Evolutionary conservation across 2,888 invertebrate species (phyloP), one percentile per base, ranked within the genome.

Genomic region (Latheticus oryzae): DNA sequence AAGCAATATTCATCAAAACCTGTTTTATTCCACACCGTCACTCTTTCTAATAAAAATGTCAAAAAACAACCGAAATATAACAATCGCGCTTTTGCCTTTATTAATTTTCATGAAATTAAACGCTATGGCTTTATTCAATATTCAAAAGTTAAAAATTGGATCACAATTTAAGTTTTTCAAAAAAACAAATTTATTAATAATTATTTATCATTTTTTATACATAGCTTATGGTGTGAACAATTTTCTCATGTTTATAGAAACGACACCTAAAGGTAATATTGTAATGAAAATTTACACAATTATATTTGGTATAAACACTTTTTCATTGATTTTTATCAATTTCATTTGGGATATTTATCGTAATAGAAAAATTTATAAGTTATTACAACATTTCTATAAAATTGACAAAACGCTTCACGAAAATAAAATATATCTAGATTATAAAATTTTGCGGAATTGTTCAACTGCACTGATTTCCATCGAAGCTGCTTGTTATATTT

Each of bases 11-110:
- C 9, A 3, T 26, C 9, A 35, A 16, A 5, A 11, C 9, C 9
- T 8, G 12, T 3, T 8, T 30, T 12, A 30, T 30, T 16, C n/a
- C 33, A 12, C 4, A 13, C 33, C 13, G 11, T 19, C 21, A 3
- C 5, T 19, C 5, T 5, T 3, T 19, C 3, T 19, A 19, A 19
- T 19, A 26, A 21, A 21, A 19, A 37, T 37, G 37, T 11, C 19
- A 37, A n/a, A 37, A 7, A 21, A n/a, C n/a, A n/a, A n/a, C n/a
- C n/a, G n/a, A 19, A 37, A 37, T 21, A 21, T 37, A 11, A 19
- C 11, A n/a, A 5, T 21, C 5, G 19, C 37, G 11, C 11, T 37
- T 3, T 21, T 21, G 5, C 37, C 37, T 3, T 5, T 21, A 21
- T 5, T 37, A 2, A 9, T 21, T 7, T 37, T 37, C 21, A 11